Evolutionary conservation across 1,140 invertebrate species (phyloP).

Genomic region (Zaprionus inermis): DNA sequence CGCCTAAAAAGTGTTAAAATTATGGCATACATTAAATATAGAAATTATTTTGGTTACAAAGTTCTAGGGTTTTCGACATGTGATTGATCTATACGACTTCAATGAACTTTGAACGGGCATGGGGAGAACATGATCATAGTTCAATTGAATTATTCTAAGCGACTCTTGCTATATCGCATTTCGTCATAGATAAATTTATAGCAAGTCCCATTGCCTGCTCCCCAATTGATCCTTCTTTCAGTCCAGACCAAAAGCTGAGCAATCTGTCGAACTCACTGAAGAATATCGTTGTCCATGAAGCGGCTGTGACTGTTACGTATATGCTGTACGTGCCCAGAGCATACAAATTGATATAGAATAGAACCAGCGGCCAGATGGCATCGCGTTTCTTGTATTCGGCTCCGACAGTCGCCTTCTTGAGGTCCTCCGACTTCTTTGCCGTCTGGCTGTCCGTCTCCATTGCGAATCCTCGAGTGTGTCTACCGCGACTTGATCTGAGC

Average conservation of each 20-base stretch:
- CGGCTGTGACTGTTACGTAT: constrained; percentile 86
- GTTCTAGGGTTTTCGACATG: too few species aligned
- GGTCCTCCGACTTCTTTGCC: constrained; percentile 17
- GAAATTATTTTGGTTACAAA: too few species aligned
- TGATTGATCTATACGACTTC: neutral
- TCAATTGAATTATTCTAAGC: neutral
- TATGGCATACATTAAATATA: neutral
- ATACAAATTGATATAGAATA: constrained; percentile 89
- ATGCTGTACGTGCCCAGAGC: constrained; percentile 87
- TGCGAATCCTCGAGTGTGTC: neutral
- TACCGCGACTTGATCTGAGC: neutral
- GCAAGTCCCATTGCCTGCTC: too few species aligned
- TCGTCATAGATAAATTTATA: too few species aligned
- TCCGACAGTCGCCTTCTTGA: neutral
- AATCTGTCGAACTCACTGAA: constrained; percentile 86
- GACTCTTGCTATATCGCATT: neutral
- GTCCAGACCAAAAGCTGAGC: neutral
- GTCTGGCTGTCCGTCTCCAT: constrained; percentile 8
- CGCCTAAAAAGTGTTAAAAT: constrained; percentile 83
- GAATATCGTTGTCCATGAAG: constrained; percentile 86
- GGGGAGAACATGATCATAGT: neutral
- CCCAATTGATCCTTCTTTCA: neutral
- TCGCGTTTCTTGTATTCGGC: constrained; percentile 84
- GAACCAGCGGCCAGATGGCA: constrained; percentile 87
- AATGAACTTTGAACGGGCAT: neutral